Conservation (phyloP, 2,888 invertebrate species). For the Drosophila eohydei region DNA sequence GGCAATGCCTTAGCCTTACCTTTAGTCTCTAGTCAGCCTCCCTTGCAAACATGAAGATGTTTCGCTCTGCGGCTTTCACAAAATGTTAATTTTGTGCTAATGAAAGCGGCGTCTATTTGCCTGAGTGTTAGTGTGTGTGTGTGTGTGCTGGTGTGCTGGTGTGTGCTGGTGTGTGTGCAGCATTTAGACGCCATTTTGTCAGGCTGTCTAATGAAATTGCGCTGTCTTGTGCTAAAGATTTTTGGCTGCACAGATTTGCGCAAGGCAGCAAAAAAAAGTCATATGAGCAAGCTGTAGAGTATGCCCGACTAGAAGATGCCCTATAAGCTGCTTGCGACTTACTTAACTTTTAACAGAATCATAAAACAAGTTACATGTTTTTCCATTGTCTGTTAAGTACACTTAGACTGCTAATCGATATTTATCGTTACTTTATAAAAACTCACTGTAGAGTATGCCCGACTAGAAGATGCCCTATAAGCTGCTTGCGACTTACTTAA, state of each 20-base stretch:
- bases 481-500: too few relatives aligned
- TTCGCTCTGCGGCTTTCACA: conserved; percentile 67
- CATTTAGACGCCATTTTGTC: conserved; percentile 64
- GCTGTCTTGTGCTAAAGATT: conserved; percentile 38
- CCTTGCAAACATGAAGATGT: conserved; percentile 24
- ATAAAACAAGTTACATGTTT: not conserved
- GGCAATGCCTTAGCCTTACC: not conserved
- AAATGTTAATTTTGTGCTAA: conserved; percentile 77
- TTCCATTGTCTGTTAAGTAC: too few relatives aligned
- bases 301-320: not conserved
- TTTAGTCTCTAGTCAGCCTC: not conserved
- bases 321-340: not conserved
- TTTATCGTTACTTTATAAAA: not conserved
- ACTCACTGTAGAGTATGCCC: not conserved
- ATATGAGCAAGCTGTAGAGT: not conserved
- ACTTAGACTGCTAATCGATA: not conserved
- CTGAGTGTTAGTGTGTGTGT: not conserved
- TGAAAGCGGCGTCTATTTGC: conserved; percentile 59
- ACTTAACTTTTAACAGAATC: not conserved
- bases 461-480: not conserved
- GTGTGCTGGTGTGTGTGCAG: conserved; percentile 18
- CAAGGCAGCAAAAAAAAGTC: not conserved
- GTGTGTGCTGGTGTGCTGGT: conserved; percentile 8
- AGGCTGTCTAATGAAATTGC: conserved; percentile 55
- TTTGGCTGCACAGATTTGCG: conserved; percentile 38